Evolutionary conservation across 2,797 vertebrate genomes (phyloP).

Genomic region (Tragelaphus oryx): DNA sequence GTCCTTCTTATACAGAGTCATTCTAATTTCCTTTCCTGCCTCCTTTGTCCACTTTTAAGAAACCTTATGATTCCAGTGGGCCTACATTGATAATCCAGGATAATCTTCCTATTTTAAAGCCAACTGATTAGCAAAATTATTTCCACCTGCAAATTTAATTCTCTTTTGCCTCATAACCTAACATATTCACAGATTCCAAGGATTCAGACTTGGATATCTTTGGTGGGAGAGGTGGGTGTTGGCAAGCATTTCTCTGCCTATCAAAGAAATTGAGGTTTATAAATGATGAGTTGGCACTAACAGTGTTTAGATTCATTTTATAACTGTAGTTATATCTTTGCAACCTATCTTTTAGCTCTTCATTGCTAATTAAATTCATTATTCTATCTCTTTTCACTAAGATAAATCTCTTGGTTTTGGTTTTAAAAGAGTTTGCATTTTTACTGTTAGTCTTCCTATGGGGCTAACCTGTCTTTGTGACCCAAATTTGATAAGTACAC

Average conservation of each 20-base stretch:
- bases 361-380: neutral
- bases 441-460: neutral
- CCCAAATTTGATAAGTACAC: neutral
- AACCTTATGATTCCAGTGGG: neutral
- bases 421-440: conserved; percentile 3
- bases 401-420: neutral
- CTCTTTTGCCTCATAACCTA: neutral
- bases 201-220: neutral
- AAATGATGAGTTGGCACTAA: neutral
- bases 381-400: neutral
- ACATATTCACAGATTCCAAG: neutral
- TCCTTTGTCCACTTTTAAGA: neutral
- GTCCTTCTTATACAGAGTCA: neutral
- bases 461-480: neutral
- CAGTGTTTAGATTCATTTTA: neutral
- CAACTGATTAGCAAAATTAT: neutral
- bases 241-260: neutral
- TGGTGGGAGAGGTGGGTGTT: rapidly evolving
- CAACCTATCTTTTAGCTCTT: neutral
- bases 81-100: neutral
- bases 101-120: neutral
- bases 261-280: neutral
- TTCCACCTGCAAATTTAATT: neutral
- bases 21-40: neutral
- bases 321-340: neutral